Evolutionary conservation across 2,113 vertebrate species (phyloP), one percentile per base, ranked within the genome.

Genomic region (Rhinoderma darwinii): DNA sequence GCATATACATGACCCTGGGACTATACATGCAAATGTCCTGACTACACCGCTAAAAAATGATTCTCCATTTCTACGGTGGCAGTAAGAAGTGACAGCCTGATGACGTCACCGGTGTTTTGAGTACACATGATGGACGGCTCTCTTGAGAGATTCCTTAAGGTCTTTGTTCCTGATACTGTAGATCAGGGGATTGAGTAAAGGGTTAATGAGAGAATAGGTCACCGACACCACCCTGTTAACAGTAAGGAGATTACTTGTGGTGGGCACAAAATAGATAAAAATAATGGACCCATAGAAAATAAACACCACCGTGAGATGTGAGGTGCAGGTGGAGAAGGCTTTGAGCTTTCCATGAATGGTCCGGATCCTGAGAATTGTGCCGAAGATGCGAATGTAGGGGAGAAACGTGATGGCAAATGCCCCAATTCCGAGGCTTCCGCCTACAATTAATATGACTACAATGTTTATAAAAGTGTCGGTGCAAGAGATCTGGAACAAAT

Each of bases 161-260:
- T 86, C 84, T 70, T 79, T 86, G 90, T 90, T 93, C 15, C 90
- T 90, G 17, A 92, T 11, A 32, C 90, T 92, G 7, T 91, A 93
- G 68, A 92, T 91, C 5, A 93, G 83, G 5, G 92, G 91, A 12
- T 91, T 92, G 35, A 93, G 54, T 87, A 92, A 75, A 22, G 91
- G 91, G 0, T 88, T 92, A 75, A 93, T 82, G 0, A 41, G 73
- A 0, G 90, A 88, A 87, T 92, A 92, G 83, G 91, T 89, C 0
- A 92, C 85, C 0, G 90, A 89, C 2, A 90, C 89, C 2, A 89
- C 89, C 44, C 89, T 91, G 35, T 89, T 90, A 18, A 89, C 88
- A 30, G 88, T 18, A 0, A 88, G 77, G 0, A 86, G 87, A n/a
- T 5, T 47, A 18, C 88, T 82, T 44, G 86, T 90, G 0, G 85